Percentiles rank a stretch among this genome's conserved stretches.
phyloP scores from a whole-genome alignment of 2,113 vertebrate species.

The Myodes glareolus region DNA sequence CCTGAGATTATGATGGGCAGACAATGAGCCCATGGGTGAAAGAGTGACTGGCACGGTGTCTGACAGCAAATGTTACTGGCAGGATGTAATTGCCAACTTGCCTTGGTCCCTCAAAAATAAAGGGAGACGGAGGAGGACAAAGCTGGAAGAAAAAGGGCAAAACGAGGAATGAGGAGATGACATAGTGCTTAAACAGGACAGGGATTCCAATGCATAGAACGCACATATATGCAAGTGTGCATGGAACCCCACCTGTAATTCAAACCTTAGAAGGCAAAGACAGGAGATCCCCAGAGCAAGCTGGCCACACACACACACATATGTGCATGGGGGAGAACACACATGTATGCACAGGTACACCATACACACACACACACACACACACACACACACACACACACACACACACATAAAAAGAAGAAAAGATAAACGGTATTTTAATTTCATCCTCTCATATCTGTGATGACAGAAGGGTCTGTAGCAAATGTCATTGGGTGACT shows the following conservation, averaged over 20 bases:
- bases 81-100: not conserved
- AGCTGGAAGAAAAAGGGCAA: fast-evolving
- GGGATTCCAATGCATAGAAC: not conserved
- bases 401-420: not conserved
- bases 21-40: not conserved
- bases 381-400: not conserved
- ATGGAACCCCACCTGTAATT: not conserved
- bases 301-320: too few relatives aligned
- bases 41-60: not conserved
- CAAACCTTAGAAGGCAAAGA: too few relatives aligned
- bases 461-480: not conserved
- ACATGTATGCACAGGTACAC: not conserved
- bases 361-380: not conserved
- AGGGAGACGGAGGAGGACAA: not conserved
- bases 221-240: not conserved
- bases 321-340: too few relatives aligned
- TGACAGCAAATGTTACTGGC: not conserved
- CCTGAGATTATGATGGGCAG: not conserved
- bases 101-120: not conserved
- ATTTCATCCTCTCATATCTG: not conserved
- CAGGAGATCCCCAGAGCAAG: too few relatives aligned
- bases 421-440: not conserved
- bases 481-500: not conserved
- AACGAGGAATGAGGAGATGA: not conserved
- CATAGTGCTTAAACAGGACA: not conserved